Evolutionary conservation across 2,113 vertebrate species (phyloP).

Genomic region (Alectura lathami): DNA sequence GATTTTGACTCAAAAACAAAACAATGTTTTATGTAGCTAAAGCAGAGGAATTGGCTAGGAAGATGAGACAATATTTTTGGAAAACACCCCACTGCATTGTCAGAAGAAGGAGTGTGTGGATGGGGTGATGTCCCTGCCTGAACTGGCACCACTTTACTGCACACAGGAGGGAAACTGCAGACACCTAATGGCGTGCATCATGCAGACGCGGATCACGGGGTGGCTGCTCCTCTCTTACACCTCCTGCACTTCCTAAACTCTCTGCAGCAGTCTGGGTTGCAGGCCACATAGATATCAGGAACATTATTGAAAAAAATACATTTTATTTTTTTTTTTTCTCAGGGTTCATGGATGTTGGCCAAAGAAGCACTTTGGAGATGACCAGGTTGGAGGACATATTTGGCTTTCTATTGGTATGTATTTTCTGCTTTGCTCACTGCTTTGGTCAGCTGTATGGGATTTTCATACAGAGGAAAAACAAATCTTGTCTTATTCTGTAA

Average conservation of each 20-base stretch:
- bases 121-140: background rate
- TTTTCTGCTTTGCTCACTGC: background rate
- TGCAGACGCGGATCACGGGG: accelerated
- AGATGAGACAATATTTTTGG: background rate
- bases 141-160: background rate
- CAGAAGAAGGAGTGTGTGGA: background rate
- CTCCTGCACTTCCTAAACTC: background rate
- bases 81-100: accelerated
- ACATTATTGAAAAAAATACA: accelerated
- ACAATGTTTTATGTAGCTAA: background rate
- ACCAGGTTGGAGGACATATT: background rate
- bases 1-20: background rate
- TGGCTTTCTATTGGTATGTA: background rate
- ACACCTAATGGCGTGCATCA: accelerated
- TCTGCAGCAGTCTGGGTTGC: background rate
- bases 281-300: background rate
- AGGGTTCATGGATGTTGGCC: background rate
- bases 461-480: background rate
- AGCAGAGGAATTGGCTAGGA: background rate
- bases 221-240: background rate
- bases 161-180: background rate
- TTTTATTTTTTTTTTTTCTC: background rate
- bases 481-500: background rate
- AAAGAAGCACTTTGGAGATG: background rate
- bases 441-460: background rate